Evolutionary conservation across 2,113 vertebrate genomes (phyloP).

Genomic region (Dissostichus mawsoni): DNA sequence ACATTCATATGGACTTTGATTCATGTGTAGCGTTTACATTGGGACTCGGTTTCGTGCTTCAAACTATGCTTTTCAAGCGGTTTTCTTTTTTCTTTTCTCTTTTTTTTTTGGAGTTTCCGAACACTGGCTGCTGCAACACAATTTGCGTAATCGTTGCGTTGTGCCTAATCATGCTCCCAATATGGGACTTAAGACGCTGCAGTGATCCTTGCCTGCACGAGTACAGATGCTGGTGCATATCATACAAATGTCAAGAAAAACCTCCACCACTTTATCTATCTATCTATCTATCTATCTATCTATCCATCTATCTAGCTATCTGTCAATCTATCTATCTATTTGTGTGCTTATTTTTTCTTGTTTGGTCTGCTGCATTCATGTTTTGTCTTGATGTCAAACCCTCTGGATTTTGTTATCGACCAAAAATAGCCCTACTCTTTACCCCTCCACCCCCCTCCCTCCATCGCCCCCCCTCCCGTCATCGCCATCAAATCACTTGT

Average conservation of each 20-base stretch:
- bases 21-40: slow-evolving; percentile 11
- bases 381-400: slow-evolving; percentile 76
- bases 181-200: slow-evolving; percentile 82
- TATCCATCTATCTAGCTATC: slow-evolving; percentile 60
- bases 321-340: slow-evolving; percentile 49
- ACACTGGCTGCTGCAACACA: slow-evolving; percentile 75
- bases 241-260: slow-evolving; percentile 28
- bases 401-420: slow-evolving; percentile 78
- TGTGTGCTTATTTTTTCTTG: slow-evolving; percentile 45
- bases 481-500: slow-evolving; percentile 85
- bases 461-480: slow-evolving; percentile 62
- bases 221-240: slow-evolving; percentile 68
- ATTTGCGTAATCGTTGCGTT: slow-evolving; percentile 84
- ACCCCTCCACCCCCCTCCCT: slow-evolving; percentile 26
- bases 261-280: slow-evolving; percentile 55
- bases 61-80: slow-evolving; percentile 15
- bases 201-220: slow-evolving; percentile 70
- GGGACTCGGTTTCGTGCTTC: slow-evolving; percentile 39
- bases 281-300: slow-evolving; percentile 65
- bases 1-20: background rate
- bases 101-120: slow-evolving; percentile 70
- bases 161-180: slow-evolving; percentile 82
- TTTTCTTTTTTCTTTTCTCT: background rate
- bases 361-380: slow-evolving; percentile 74
- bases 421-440: slow-evolving; percentile 81